Evolutionary conservation across 2,797 vertebrate species (phyloP).

Genomic region (Molothrus aeneus): DNA sequence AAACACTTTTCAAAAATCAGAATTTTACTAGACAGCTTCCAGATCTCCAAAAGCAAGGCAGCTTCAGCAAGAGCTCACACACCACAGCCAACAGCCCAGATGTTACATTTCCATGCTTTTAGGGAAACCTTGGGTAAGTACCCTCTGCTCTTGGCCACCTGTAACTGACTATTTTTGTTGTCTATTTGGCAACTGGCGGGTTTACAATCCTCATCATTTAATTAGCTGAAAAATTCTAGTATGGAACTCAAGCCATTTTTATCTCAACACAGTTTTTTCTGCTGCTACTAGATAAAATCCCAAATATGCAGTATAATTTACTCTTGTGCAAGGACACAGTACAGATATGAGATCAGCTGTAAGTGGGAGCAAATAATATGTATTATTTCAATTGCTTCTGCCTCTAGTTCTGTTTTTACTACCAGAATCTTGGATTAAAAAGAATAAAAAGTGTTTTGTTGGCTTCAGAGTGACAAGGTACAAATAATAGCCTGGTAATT

Average conservation of each 20-base stretch:
- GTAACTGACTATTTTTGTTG: background rate
- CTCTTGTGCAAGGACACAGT: background rate
- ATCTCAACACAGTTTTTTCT: background rate
- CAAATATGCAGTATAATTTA: background rate
- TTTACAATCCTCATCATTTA: background rate
- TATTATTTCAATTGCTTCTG: background rate
- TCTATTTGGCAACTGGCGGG: background rate
- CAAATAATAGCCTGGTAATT: background rate
- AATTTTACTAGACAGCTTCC: background rate
- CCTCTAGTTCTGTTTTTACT: background rate
- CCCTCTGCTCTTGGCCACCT: background rate
- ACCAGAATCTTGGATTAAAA: background rate
- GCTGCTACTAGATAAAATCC: background rate
- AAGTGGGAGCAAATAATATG: background rate
- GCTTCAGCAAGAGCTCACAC: background rate
- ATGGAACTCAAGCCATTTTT: background rate
- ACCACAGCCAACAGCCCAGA: background rate
- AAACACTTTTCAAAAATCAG: background rate
- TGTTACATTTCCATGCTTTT: background rate
- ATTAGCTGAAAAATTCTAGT: background rate
- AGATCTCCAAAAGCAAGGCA: background rate
- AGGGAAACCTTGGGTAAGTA: background rate
- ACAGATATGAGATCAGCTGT: background rate
- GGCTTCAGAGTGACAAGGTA: background rate
- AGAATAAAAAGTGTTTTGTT: background rate